Evolutionary conservation across 2,797 vertebrate species (phyloP).

Genomic region (Spinus pinus): DNA sequence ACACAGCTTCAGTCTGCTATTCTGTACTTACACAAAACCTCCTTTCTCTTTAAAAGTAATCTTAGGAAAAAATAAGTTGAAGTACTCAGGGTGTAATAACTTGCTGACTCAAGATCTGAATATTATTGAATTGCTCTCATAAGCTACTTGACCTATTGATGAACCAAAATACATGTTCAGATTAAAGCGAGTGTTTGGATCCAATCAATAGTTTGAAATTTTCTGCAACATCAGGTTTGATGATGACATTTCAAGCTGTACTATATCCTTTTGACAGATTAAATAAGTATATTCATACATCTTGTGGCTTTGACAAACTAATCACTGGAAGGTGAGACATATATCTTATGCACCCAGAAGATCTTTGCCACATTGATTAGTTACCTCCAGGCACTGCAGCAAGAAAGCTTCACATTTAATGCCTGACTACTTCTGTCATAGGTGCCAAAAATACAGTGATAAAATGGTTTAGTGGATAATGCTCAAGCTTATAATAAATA

Average conservation of each 20-base stretch:
- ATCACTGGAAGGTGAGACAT: constrained; percentile 33
- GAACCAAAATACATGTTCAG: neutral
- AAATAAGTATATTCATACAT: constrained; percentile 49
- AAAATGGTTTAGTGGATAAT: constrained; percentile 6
- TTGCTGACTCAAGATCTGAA: constrained; percentile 3
- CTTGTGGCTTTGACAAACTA: constrained; percentile 54
- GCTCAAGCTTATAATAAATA: neutral
- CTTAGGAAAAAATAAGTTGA: neutral
- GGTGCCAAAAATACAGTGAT: constrained; percentile 2
- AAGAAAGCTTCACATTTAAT: constrained; percentile 3
- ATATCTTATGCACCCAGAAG: constrained; percentile 4
- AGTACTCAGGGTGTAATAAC: neutral
- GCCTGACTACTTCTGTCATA: neutral
- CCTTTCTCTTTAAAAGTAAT: neutral
- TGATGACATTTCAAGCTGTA: constrained; percentile 34
- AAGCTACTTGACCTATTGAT: constrained; percentile 45
- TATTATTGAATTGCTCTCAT: neutral
- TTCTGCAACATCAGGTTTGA: constrained; percentile 57
- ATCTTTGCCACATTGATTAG: constrained; percentile 38
- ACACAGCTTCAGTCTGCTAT: neutral
- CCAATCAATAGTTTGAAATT: constrained; percentile 53
- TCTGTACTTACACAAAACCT: neutral
- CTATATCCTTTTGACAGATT: constrained; percentile 54
- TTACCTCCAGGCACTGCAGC: constrained; percentile 8
- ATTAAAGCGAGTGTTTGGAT: constrained; percentile 27